Percentiles rank a stretch among this genome's conserved stretches.
Evolutionary conservation across 2,113 vertebrate genomes (phyloP).

Genomic region (Herpetotheres cachinnans): DNA sequence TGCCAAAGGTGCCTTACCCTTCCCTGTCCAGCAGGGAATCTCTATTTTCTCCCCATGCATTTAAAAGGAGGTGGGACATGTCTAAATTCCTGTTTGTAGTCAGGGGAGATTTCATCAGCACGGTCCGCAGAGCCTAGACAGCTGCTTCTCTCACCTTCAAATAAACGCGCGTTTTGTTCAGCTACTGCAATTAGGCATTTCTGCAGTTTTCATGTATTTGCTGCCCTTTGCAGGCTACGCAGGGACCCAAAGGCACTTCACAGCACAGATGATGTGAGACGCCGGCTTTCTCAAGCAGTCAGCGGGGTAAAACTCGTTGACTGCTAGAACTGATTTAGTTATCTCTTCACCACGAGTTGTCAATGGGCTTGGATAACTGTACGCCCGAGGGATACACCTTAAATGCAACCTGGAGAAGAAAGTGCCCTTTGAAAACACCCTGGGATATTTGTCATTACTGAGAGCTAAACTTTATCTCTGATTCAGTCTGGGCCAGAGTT

Average conservation of each 20-base stretch:
- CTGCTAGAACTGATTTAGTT: neutral
- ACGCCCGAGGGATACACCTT: too few species aligned
- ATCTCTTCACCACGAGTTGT: neutral
- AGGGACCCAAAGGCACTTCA: neutral
- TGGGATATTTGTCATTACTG: neutral
- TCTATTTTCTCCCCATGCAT: fast-evolving
- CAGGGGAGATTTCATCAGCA: neutral
- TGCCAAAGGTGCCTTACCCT: neutral
- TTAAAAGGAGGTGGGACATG: neutral
- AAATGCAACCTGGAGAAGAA: neutral
- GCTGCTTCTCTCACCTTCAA: neutral
- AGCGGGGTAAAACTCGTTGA: neutral
- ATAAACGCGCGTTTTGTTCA: fast-evolving
- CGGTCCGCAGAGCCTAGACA: fast-evolving
- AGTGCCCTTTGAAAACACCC: neutral
- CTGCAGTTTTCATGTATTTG: neutral
- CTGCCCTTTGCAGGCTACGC: neutral
- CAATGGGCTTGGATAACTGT: neutral
- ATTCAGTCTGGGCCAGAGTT: neutral
- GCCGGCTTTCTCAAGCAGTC: neutral
- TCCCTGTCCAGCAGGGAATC: neutral
- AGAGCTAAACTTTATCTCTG: neutral
- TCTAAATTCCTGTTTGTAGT: neutral
- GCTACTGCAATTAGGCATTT: neutral
- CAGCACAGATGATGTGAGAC: fast-evolving